Evolutionary conservation across 2,797 vertebrate genomes (phyloP), one percentile per base, ranked within the genome.

Genomic region (Moxostoma hubbsi): DNA sequence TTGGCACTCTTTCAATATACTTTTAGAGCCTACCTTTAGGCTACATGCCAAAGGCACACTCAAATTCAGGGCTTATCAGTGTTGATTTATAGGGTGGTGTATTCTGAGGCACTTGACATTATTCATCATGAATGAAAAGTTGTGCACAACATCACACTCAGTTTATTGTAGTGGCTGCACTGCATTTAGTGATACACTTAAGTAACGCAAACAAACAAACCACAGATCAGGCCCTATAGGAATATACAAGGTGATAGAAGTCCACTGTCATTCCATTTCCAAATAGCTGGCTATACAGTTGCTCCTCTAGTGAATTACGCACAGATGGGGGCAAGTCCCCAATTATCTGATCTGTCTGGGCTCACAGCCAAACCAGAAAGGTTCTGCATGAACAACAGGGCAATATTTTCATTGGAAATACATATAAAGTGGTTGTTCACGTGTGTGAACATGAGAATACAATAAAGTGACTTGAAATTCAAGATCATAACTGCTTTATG

Each of bases 381-480:
- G 72, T 71, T 88, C 84, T 87, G 83, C 87, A 87, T 87, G 77
- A 88, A 73, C 51, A 55, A 78, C 85, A 77, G 77, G 81, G 87
- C 87, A 73, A 82, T 67, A 57, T 84, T 61, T 89, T 87, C 85
- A 86, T 53, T 7, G 50, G 55, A 46, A 6, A 81, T 73, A 84
- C 82, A 82, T 53, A 59, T 61, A 73, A 13, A 11, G 75, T 10
- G 81, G 80, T 88, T 87, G 86, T 85, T 84, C 49, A 24, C 81
- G 75, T 71, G 64, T 24, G 49, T 61, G 51, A 55, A 80, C 71
- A 66, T 58, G n/a, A 11, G 8, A 66, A 58, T 13, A n/a, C 58
- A 54, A 79, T 45, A 36, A 78, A 71, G 49, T 18, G 0, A 6
- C 6, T 5, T n/a, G 15, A 55, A 62, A 53, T 54, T n/a, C 43